Base-by-base conservation (phyloP, 2,797 vertebrate genomes). In the Numenius phaeopus region DNA sequence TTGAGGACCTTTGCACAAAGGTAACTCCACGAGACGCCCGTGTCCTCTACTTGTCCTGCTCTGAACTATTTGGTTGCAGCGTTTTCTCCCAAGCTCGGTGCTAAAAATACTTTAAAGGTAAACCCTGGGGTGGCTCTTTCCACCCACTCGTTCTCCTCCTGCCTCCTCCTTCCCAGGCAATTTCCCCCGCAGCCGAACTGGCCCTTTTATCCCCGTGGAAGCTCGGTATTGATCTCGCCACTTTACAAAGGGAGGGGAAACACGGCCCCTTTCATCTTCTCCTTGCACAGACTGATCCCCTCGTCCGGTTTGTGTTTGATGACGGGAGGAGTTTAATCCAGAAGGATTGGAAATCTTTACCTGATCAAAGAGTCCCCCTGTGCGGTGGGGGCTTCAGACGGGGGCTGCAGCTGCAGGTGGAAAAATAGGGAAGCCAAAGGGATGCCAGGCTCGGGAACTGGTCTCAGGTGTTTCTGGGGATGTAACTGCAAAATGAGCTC, bases 61-160 rank as follows among this genome's bases (percentile, higher is more conserved):
- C 92, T 76, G 27, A 22, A 79, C 71, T 46, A 21, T 14, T 81
- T 5, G 1, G 9, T 13, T 14, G 70, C 94, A 95, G 93, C 26
- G 73, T 83, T 92, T 94, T 58, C 90, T 87, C 26, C 24, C 9
- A 3, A 85, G 75, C 90, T 91, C 17, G 0, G 20, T n/a, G 49
- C 96, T 95, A 91, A 97, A 98, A 97, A 93, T 89, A 89, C 78
- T 91, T 83, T 44, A 18, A 90, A 87, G 64, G 79, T 80, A 72
- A 92, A 80, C 49, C 87, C 80, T 71, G 78, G 83, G 66, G 78
- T 34, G 46, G 47, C 29, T 82, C 47, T 30, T 95, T 29, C 34
- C 29, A 64, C 50, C 7, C 3, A n/a, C 11, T 1, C 52, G 4
- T 61, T 22, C 76, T 91, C 80, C 52, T 89, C 58, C 84, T 23